Evolutionary conservation across 2,113 vertebrate species (phyloP), one percentile per base, ranked within the genome.

Genomic region (Rhabdomys dilectus): DNA sequence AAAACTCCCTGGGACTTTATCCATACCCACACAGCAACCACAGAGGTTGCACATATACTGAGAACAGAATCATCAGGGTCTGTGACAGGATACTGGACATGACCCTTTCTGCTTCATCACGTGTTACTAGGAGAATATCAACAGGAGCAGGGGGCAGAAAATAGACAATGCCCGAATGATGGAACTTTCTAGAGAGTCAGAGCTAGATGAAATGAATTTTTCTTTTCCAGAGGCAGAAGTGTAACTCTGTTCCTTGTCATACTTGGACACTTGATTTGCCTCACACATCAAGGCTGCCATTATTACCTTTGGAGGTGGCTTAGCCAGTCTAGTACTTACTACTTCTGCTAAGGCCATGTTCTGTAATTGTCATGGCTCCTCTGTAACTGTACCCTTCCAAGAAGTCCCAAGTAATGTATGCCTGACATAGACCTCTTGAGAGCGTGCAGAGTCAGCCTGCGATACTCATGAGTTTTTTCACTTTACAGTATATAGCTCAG

Each of bases 311-410:
- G 76, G 78, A 2, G 36, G 48, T 39, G 58, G 58, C 91, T 91
- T 5, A 90, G 68, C 84, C 80, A 90, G 97, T 92, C 94, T 26
- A 95, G 94, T 88, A 96, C 78, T 98, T 97, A 97, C 85, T 93
- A 51, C 68, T 97, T 95, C 70, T 96, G 62, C 95, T 91, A 91
- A 96, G 92, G 3, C 60, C 42, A 36, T 22, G 22, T 68, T 70
- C 89, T 72, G 19, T 89, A 77, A 91, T 81, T 80, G 75, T 66
- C 76, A 42, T 3, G 24, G 88, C 80, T 85, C 80, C 97, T 98
- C 96, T 94, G 96, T 78, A 97, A 97, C 89, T 73, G 92, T 87
- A 89, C 84, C 97, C 97, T 97, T 98, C 93, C 95, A 51, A 95
- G 90, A 94, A 96, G 70, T 81, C 81, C 13, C 84, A 95, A 96